Evolutionary conservation across 2,797 vertebrate species (phyloP).

Genomic region (Chaetodon trifasciatus): DNA sequence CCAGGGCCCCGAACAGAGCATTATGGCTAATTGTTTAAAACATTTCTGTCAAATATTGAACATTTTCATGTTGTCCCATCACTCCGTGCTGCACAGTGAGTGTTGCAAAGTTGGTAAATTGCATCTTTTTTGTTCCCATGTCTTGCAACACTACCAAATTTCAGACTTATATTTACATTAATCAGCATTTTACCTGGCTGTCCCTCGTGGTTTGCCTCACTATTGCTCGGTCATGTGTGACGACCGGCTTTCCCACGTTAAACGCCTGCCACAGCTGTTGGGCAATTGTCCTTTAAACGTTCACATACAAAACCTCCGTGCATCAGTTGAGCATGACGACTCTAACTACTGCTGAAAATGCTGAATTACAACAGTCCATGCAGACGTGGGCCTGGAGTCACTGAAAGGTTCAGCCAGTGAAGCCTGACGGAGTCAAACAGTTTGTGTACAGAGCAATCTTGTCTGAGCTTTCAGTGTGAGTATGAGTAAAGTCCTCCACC

Average conservation of each 20-base stretch:
- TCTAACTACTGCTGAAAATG: neutral
- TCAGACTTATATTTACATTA: constrained; percentile 9
- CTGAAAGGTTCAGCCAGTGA: constrained; percentile 38
- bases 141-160: neutral
- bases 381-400: neutral
- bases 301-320: neutral
- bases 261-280: constrained; percentile 26
- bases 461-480: constrained; percentile 72
- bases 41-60: neutral
- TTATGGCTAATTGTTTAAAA: neutral
- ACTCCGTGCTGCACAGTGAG: neutral
- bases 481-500: constrained; percentile 83
- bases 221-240: constrained; percentile 4
- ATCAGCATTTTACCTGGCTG: constrained; percentile 37
- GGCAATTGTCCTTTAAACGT: neutral
- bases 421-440: constrained; percentile 63
- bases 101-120: neutral
- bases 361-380: neutral
- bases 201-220: constrained; percentile 10
- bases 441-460: constrained; percentile 75
- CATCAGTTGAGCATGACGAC: constrained; percentile 9
- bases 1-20: neutral
- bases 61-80: neutral
- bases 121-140: neutral
- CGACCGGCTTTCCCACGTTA: neutral